Percentiles rank a stretch among this genome's conserved stretches.
phyloP scores from a whole-genome alignment of 2,888 invertebrate genomes.

The Heliconius cydno region DNA sequence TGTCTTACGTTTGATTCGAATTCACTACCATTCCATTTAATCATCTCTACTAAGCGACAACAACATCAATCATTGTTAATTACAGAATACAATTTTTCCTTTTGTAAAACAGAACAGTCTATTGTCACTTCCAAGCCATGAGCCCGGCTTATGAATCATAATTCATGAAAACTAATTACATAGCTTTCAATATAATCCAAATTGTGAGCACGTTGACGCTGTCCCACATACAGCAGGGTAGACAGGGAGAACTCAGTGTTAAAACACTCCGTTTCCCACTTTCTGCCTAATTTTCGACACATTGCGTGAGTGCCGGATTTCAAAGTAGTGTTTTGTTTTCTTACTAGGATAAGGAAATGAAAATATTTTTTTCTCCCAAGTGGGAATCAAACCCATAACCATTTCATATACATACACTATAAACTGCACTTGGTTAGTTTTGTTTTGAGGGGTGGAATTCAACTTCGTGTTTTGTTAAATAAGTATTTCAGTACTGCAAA shows the following conservation, averaged over 20 bases:
- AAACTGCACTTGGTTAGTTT: too few species aligned
- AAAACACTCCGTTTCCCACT: neutral
- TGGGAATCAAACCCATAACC: too few species aligned
- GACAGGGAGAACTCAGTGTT: neutral
- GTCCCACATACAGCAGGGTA: neutral
- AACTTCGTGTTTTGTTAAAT: neutral
- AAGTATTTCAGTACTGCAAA: too few species aligned
- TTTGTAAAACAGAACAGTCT: neutral
- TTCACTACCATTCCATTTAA: neutral
- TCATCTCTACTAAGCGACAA: neutral
- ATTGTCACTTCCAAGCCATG: constrained; percentile 9
- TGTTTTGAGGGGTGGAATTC: neutral
- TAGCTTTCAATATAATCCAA: neutral
- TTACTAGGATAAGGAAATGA: too few species aligned
- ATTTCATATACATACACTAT: too few species aligned
- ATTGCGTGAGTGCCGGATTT: neutral
- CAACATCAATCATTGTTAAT: neutral
- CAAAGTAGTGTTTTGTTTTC: neutral
- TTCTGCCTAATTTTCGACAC: neutral
- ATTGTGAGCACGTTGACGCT: neutral
- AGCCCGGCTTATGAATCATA: constrained; percentile 2
- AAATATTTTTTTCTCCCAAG: too few species aligned
- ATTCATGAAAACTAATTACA: constrained; percentile 13
- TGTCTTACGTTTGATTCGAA: neutral
- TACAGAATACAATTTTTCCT: neutral